Evolutionary conservation across 2,113 vertebrate genomes (phyloP).

Genomic region (Daubentonia madagascariensis): DNA sequence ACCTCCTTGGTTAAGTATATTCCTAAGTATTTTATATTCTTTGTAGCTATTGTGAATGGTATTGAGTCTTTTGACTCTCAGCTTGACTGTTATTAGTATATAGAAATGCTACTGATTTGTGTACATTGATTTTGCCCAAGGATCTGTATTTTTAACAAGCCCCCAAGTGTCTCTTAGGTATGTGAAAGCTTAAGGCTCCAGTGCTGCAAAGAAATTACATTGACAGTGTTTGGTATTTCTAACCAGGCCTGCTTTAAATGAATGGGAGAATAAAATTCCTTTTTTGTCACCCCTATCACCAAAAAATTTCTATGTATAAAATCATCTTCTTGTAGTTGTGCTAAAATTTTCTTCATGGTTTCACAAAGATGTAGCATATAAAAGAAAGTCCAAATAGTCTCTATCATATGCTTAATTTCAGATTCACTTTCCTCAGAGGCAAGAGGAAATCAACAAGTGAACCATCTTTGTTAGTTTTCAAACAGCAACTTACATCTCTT

Average conservation of each 20-base stretch:
- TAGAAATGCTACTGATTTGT: too few relatives aligned
- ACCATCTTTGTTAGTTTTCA: slow-evolving; percentile 14
- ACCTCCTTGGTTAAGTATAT: too few relatives aligned
- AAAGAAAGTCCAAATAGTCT: neutral
- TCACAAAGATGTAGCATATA: neutral
- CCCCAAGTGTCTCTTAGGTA: neutral
- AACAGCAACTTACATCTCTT: neutral
- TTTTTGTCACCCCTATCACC: neutral
- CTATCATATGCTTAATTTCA: slow-evolving; percentile 13
- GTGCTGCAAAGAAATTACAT: neutral
- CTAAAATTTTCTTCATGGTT: neutral
- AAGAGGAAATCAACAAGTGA: slow-evolving; percentile 35
- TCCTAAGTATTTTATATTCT: too few relatives aligned
- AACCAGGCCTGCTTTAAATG: neutral
- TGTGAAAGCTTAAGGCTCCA: neutral
- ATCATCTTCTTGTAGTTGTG: slow-evolving; percentile 21
- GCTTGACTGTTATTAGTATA: too few relatives aligned
- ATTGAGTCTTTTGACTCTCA: too few relatives aligned
- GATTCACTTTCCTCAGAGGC: neutral
- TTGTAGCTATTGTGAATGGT: too few relatives aligned
- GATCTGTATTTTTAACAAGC: slow-evolving; percentile 18
- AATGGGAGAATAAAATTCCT: slow-evolving; percentile 39
- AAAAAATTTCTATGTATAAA: neutral
- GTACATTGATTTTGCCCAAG: too few relatives aligned
- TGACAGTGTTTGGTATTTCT: slow-evolving; percentile 25